A percentile compares a stretch with the other conserved stretches of the same genome.
These are phyloP conservation scores for Diachasma alloeum DNA, from an alignment of 1,140 invertebrate species.

Conservation along the genomic window DNA sequence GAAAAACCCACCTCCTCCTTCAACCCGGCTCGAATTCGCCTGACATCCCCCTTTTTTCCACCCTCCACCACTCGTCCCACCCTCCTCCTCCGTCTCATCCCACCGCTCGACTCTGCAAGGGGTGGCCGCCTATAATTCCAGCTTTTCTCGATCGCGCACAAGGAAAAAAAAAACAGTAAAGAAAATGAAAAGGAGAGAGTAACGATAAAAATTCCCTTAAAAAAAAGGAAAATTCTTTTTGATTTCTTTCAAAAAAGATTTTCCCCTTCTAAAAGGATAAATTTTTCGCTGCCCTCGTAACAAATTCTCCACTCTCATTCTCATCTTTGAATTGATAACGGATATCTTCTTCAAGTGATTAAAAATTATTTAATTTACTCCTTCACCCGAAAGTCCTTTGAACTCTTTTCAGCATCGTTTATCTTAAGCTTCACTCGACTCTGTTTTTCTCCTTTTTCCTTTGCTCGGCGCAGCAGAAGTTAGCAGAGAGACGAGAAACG, in stretches of 20 bases:
- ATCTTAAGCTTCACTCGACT: background rate
- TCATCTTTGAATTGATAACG: background rate
- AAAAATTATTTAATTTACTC: conserved; percentile 26
- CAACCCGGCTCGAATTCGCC: conserved; percentile 27
- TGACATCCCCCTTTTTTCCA: background rate
- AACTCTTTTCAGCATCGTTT: conserved; percentile 19
- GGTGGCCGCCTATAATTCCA: conserved; percentile 29
- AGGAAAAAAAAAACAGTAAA: conserved; percentile 18
- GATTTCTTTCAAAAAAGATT: too few species aligned
- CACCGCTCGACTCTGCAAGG: conserved; percentile 4
- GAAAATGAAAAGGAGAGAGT: background rate
- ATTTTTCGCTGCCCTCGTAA: too few species aligned
- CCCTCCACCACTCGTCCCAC: background rate
- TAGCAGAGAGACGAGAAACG: background rate
- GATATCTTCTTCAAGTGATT: background rate
- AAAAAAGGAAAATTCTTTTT: too few species aligned
- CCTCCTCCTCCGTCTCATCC: background rate
- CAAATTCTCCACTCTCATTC: too few species aligned
- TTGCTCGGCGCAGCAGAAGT: background rate
- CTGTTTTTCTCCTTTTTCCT: conserved; percentile 5
- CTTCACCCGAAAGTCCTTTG: conserved; percentile 6
- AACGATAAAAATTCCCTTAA: too few species aligned
- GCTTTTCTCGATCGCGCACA: conserved; percentile 29
- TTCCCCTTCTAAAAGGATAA: too few species aligned
- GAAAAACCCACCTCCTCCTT: conserved; percentile 28